Evolutionary conservation across 2,113 vertebrate genomes (phyloP).

Genomic region (Tapirus terrestris): DNA sequence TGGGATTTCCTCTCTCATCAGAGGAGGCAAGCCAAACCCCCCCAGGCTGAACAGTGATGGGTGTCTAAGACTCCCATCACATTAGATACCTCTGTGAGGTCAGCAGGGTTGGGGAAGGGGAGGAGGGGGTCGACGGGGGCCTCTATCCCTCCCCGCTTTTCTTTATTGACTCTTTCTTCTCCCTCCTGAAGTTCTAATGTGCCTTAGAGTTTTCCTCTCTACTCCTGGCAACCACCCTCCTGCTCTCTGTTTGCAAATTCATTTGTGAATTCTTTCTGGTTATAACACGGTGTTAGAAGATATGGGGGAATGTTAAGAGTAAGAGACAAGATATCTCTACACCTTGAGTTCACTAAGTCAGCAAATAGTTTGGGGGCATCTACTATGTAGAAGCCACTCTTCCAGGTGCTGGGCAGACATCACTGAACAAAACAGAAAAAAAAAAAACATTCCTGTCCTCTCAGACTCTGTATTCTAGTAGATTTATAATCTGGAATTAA

Average conservation of each 20-base stretch:
- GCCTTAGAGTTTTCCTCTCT: not conserved
- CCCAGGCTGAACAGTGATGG: not conserved
- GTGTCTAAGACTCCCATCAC: not conserved
- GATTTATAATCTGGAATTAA: slow-evolving; percentile 27
- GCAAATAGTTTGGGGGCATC: not conserved
- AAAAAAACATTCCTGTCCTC: not conserved
- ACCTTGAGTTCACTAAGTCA: not conserved
- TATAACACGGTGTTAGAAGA: not conserved
- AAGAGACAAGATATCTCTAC: not conserved
- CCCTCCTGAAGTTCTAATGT: not conserved
- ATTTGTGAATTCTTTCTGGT: not conserved
- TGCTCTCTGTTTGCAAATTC: not conserved
- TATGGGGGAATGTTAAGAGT: not conserved
- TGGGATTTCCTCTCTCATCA: not conserved
- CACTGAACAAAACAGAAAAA: not conserved
- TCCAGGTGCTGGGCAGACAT: not conserved
- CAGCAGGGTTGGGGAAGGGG: not conserved
- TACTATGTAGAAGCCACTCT: not conserved
- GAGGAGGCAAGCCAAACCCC: not conserved
- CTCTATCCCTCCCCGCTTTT: not conserved
- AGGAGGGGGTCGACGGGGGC: not conserved
- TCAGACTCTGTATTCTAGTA: not conserved
- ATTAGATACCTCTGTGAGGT: not conserved
- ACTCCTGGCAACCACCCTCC: not conserved
- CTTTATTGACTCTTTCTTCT: not conserved